These are phyloP conservation scores for Apantesis nais DNA, from an alignment of 2,888 invertebrate species.

Conservation along the genomic window DNA sequence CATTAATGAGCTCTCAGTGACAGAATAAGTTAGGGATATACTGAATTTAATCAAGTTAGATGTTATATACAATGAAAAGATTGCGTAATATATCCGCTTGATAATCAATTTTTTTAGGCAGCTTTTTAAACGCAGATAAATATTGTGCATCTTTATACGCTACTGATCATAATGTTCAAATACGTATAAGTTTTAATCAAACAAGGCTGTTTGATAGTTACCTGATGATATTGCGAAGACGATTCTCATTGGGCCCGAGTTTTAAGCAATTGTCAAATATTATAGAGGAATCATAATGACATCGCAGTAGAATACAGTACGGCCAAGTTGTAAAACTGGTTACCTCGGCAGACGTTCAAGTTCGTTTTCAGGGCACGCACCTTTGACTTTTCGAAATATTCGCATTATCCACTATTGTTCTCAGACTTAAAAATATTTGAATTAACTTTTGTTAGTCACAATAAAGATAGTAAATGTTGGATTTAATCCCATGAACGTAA, in stretches of 20 bases:
- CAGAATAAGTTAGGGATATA: too few species aligned
- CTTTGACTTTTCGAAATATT: constrained; percentile 4
- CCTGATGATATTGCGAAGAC: background rate
- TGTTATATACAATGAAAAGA: background rate
- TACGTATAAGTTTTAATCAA: background rate
- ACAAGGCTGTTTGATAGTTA: background rate
- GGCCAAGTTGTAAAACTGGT: constrained; percentile 1
- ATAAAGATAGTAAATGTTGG: background rate
- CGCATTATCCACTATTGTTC: background rate
- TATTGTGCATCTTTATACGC: background rate
- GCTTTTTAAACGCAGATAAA: background rate
- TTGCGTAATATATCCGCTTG: background rate
- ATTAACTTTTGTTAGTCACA: background rate
- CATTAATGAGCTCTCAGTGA: background rate
- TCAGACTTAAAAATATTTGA: background rate
- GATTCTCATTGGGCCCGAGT: background rate
- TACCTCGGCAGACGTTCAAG: constrained; percentile 4
- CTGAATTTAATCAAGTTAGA: background rate
- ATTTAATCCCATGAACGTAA: background rate
- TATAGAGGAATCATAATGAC: background rate
- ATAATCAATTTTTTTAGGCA: background rate
- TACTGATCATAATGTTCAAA: background rate
- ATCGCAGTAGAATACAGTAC: background rate
- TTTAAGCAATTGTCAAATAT: background rate
- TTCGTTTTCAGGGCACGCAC: constrained; percentile 7